Conservation (phyloP, 2,888 invertebrate genomes). For the Phasia obesa region DNA sequence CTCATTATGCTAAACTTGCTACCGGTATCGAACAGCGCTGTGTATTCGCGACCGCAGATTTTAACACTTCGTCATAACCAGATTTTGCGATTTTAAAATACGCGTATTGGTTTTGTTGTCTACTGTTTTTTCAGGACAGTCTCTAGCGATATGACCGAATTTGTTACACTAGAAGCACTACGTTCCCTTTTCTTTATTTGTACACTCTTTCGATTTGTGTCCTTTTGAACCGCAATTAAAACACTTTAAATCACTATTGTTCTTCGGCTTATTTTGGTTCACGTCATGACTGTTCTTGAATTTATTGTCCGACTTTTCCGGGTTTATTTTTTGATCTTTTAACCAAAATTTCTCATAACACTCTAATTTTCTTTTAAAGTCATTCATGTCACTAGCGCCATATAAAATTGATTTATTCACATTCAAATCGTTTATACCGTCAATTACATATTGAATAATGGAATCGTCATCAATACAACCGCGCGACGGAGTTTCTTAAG, state of each 20-base stretch:
- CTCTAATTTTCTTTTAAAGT: slow-evolving; percentile 60
- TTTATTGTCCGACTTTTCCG: slow-evolving; percentile 23
- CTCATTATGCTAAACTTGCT: slow-evolving; percentile 35
- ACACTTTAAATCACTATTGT: slow-evolving; percentile 11
- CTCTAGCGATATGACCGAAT: slow-evolving; percentile 50
- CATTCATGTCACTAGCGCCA: slow-evolving; percentile 47
- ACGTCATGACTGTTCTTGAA: background rate
- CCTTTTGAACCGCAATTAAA: slow-evolving; percentile 34
- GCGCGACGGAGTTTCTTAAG: slow-evolving; percentile 78
- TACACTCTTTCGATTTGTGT: slow-evolving; percentile 37
- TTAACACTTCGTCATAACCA: slow-evolving; percentile 26
- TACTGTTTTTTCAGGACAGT: slow-evolving; percentile 16
- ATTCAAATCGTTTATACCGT: slow-evolving; percentile 76
- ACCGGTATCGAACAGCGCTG: slow-evolving; percentile 46
- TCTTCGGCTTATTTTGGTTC: background rate
- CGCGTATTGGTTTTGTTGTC: slow-evolving; percentile 22
- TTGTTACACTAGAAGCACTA: slow-evolving; percentile 54
- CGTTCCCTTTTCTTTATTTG: slow-evolving; percentile 22
- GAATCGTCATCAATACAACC: slow-evolving; percentile 76
- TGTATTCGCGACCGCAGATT: slow-evolving; percentile 8
- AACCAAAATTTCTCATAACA: slow-evolving; percentile 39
- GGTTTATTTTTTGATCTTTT: slow-evolving; percentile 7
- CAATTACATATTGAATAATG: slow-evolving; percentile 79
- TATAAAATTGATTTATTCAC: slow-evolving; percentile 65
- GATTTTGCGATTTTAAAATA: slow-evolving; percentile 15